phyloP scores from a whole-genome alignment of 2,888 invertebrate species.

The Drosophila percnosoma region DNA sequence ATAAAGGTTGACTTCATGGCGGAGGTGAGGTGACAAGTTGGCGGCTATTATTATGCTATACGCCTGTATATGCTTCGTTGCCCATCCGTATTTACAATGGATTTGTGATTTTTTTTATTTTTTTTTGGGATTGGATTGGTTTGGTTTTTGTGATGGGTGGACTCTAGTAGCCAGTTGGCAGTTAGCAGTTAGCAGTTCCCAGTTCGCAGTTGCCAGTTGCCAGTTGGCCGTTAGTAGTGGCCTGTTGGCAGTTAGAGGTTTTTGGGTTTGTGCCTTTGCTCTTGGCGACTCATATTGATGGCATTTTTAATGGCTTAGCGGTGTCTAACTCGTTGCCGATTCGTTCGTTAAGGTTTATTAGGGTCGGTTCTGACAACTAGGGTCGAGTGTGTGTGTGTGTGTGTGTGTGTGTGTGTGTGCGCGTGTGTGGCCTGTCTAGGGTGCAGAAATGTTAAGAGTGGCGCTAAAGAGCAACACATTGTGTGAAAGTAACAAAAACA shows the following conservation, averaged over 20 bases:
- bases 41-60: conserved; percentile 79
- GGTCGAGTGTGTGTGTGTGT: neutral
- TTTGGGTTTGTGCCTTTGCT: conserved; percentile 15
- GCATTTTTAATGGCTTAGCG: conserved; percentile 75
- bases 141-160: conserved; percentile 7
- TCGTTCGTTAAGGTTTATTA: conserved; percentile 63
- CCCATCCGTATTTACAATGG: conserved; percentile 61
- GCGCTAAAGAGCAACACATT: conserved; percentile 68
- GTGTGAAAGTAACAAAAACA: conserved; percentile 34
- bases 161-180: conserved; percentile 9
- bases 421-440: conserved; percentile 27
- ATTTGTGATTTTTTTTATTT: conserved; percentile 57
- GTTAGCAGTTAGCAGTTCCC: conserved; percentile 6
- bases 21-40: conserved; percentile 74
- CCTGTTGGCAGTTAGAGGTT: conserved; percentile 20
- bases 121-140: conserved; percentile 41
- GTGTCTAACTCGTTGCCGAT: conserved; percentile 62
- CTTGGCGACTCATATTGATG: conserved; percentile 60
- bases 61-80: conserved; percentile 31
- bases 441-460: conserved; percentile 52
- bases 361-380: conserved; percentile 47
- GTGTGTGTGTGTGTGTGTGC: neutral
- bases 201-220: conserved; percentile 5
- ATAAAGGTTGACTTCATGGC: conserved; percentile 56
- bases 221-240: conserved; percentile 4